A percentile compares a stretch with the other conserved stretches of the same genome.
Evolutionary conservation across 2,113 vertebrate species (phyloP).

Genomic region (Corythoichthys haematopterus): DNA sequence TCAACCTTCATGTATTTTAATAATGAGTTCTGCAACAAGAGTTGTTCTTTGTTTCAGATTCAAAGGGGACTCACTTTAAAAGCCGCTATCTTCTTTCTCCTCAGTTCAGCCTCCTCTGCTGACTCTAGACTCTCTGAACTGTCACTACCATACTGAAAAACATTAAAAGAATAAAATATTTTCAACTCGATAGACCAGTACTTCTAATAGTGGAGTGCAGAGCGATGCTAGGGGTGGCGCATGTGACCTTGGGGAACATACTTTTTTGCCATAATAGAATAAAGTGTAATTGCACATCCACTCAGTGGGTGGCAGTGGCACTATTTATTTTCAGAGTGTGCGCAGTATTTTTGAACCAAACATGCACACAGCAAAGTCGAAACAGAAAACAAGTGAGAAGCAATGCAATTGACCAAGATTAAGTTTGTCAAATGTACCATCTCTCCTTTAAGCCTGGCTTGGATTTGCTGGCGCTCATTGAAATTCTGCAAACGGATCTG

Average conservation of each 20-base stretch:
- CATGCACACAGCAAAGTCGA: too few relatives aligned
- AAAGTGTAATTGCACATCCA: too few relatives aligned
- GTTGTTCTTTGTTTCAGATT: too few relatives aligned
- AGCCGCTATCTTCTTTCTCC: slow-evolving; percentile 83
- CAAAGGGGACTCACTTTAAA: slow-evolving; percentile 76
- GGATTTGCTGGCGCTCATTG: slow-evolving; percentile 94
- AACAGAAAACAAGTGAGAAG: too few relatives aligned
- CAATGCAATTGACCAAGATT: too few relatives aligned
- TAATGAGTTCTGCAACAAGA: background rate
- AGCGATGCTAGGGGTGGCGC: too few relatives aligned
- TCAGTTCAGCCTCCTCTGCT: slow-evolving; percentile 79
- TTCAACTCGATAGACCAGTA: background rate
- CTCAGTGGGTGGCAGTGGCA: too few relatives aligned
- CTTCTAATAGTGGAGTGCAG: too few relatives aligned
- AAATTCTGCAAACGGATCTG: slow-evolving; percentile 97
- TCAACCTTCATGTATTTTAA: background rate
- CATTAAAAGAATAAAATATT: background rate
- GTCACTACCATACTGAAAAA: slow-evolving; percentile 69
- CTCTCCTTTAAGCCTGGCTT: slow-evolving; percentile 90
- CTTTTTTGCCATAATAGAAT: too few relatives aligned
- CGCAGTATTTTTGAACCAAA: too few relatives aligned
- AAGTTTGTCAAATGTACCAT: slow-evolving; percentile 69
- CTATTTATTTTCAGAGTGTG: too few relatives aligned
- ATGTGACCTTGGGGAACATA: too few relatives aligned
- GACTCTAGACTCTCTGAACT: slow-evolving; percentile 80